Percentiles rank a stretch among this genome's conserved stretches.
Evolutionary conservation across 2,888 invertebrate species (phyloP).

Genomic region (Macrophya alboannulata): DNA sequence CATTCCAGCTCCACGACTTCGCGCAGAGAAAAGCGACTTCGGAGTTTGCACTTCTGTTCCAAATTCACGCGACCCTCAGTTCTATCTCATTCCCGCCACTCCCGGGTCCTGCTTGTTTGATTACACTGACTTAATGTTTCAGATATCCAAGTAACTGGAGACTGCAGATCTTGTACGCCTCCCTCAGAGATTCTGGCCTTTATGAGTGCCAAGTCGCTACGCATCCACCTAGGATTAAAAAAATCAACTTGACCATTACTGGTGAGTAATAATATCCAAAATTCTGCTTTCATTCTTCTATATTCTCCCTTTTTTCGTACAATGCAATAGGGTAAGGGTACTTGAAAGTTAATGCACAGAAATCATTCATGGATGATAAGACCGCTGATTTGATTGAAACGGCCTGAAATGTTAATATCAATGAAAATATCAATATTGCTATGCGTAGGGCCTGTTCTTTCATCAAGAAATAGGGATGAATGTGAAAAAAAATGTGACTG

Average conservation of each 20-base stretch:
- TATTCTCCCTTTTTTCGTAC: neutral
- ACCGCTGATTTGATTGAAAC: neutral
- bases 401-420: neutral
- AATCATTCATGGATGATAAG: too few species aligned
- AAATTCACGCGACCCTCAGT: neutral
- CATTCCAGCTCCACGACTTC: slow-evolving; percentile 31
- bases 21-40: slow-evolving; percentile 40
- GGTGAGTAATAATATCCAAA: slow-evolving; percentile 67
- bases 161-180: slow-evolving; percentile 83
- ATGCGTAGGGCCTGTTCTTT: neutral
- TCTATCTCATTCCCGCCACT: slow-evolving; percentile 6
- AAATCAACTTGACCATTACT: slow-evolving; percentile 83
- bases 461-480: neutral
- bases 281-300: neutral
- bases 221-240: slow-evolving; percentile 84
- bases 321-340: too few species aligned
- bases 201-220: slow-evolving; percentile 86
- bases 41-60: slow-evolving; percentile 50
- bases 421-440: neutral
- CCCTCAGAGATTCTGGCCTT: slow-evolving; percentile 83
- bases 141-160: slow-evolving; percentile 84
- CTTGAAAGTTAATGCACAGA: too few species aligned
- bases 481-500: too few species aligned
- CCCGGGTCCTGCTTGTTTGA: neutral
- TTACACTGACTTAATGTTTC: slow-evolving; percentile 56